Conservation (phyloP, 2,888 invertebrate species). For the Heteropelma amictum region DNA sequence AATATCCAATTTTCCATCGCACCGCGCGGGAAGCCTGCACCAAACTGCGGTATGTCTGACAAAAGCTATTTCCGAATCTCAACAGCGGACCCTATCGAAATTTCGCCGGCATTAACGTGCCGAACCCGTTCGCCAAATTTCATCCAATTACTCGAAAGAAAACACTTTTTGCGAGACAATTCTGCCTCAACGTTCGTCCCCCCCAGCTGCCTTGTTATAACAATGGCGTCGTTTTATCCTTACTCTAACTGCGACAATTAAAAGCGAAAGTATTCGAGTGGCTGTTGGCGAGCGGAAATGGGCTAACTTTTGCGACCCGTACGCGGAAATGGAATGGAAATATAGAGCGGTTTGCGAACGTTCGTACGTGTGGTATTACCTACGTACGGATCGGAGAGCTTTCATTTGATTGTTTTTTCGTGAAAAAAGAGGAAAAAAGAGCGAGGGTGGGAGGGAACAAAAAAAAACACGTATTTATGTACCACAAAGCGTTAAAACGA, state of each 20-base stretch:
- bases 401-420: slow-evolving; percentile 28
- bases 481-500: slow-evolving; percentile 12
- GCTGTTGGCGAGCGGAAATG: slow-evolving; percentile 30
- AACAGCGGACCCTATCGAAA: too few species aligned
- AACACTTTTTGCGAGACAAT: too few species aligned
- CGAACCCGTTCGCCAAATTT: too few species aligned
- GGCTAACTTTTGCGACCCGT: slow-evolving; percentile 25
- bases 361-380: background rate
- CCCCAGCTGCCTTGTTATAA: slow-evolving; percentile 25
- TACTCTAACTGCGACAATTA: background rate
- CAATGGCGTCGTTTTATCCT: slow-evolving; percentile 1
- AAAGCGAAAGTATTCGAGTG: slow-evolving; percentile 30
- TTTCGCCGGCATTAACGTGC: too few species aligned
- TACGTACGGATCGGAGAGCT: background rate
- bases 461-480: slow-evolving; percentile 31
- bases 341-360: background rate
- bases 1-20: too few species aligned
- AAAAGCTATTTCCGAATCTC: too few species aligned
- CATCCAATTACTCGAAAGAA: too few species aligned
- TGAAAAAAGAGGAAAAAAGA: slow-evolving; percentile 4
- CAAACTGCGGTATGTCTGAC: too few species aligned
- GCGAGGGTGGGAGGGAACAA: background rate
- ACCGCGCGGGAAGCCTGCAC: too few species aligned
- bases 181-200: background rate
- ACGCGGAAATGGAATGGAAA: too few species aligned